Conservation (phyloP, 2,888 invertebrate species). For the Hirtodrosophila alboralis region DNA sequence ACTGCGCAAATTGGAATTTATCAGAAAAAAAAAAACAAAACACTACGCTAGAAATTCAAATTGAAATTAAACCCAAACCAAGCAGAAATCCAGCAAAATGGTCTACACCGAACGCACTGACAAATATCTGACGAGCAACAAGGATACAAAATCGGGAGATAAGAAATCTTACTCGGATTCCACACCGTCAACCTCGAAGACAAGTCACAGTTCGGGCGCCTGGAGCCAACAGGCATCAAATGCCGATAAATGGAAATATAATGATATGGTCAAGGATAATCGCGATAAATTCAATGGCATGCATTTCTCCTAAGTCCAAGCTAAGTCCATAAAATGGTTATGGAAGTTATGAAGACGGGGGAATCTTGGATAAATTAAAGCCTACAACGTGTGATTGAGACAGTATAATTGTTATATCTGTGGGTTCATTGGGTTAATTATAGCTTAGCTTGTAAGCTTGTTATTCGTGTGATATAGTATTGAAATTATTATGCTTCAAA, state of each 20-base stretch:
- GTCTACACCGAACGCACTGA: conserved; percentile 82
- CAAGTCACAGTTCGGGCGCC: conserved; percentile 34
- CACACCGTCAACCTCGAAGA: conserved; percentile 12
- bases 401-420: conserved; percentile 33
- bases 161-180: conserved; percentile 19
- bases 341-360: too few relatives aligned
- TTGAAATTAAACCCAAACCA: conserved; percentile 1
- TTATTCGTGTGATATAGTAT: conserved; percentile 21
- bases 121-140: conserved; percentile 68
- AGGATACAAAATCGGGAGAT: too few relatives aligned
- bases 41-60: conserved; percentile 34
- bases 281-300: conserved; percentile 82
- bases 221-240: conserved; percentile 71
- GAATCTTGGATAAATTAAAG: conserved; percentile 5
- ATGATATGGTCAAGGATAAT: conserved; percentile 81
- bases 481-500: conserved; percentile 15
- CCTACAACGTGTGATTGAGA: conserved; percentile 46
- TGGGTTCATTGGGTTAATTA: conserved; percentile 35
- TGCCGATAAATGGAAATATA: conserved; percentile 83
- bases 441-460: conserved; percentile 36
- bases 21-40: conserved; percentile 17
- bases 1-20: conserved; percentile 46
- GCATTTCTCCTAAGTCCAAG: conserved; percentile 78
- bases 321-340: not conserved
- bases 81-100: conserved; percentile 68